A percentile compares a stretch with the other conserved stretches of the same genome.
Evolutionary conservation across 2,797 vertebrate genomes (phyloP).

Genomic region (Paguma larvata): DNA sequence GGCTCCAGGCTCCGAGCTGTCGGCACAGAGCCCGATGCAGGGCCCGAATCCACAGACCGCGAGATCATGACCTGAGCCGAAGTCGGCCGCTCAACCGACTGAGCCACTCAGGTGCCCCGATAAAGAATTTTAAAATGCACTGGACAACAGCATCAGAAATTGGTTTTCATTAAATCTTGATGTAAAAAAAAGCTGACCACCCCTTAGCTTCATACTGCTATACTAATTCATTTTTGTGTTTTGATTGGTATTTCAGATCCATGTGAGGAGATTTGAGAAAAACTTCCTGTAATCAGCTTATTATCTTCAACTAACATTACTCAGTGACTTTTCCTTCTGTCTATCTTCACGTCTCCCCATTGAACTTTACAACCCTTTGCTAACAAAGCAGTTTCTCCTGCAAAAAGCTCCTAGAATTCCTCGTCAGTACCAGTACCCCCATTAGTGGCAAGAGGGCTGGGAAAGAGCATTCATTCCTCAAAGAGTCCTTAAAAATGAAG

Average conservation of each 20-base stretch:
- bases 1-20: no score
- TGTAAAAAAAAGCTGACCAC: background rate
- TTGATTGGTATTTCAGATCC: background rate
- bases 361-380: background rate
- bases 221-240: conserved; percentile 1
- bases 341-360: background rate
- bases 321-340: background rate
- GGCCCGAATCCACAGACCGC: no score
- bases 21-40: no score
- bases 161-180: background rate
- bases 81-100: no score
- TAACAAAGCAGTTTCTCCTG: background rate
- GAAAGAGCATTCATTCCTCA: background rate
- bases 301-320: background rate
- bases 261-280: conserved; percentile 51
- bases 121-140: background rate
- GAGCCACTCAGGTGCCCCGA: no score
- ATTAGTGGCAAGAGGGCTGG: background rate
- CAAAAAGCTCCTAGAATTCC: background rate
- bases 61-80: no score
- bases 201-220: background rate
- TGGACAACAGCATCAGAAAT: background rate
- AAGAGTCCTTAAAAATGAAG: background rate
- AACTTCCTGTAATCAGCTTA: background rate
- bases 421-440: background rate